These are phyloP conservation scores for Arctia plantaginis DNA, from an alignment of 2,888 invertebrate species.

Conservation along the genomic window DNA sequence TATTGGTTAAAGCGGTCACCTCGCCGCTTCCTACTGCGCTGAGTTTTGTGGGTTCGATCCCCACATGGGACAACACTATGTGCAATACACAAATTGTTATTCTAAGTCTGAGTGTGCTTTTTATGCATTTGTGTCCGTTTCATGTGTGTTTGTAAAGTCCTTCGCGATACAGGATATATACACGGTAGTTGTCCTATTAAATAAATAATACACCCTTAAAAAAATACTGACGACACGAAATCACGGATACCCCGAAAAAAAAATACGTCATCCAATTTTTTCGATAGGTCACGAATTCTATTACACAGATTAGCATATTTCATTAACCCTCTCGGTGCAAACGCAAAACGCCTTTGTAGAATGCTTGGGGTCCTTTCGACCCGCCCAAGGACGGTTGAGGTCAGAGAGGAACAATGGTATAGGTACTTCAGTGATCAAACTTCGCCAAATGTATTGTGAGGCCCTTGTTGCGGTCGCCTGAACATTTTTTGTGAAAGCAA, in stretches of 20 bases:
- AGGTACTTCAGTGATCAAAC: slow-evolving; percentile 46
- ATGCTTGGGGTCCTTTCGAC: slow-evolving; percentile 36
- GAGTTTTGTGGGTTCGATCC: too few relatives aligned
- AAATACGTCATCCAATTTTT: slow-evolving; percentile 19
- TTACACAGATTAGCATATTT: slow-evolving; percentile 62
- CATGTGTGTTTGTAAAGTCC: too few relatives aligned
- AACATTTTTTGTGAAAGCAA: slow-evolving; percentile 15
- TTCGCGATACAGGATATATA: too few relatives aligned
- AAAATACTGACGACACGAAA: too few relatives aligned
- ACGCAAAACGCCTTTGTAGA: slow-evolving; percentile 53
- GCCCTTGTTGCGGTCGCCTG: slow-evolving; percentile 10
- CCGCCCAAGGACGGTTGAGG: slow-evolving; percentile 29
- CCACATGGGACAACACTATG: too few relatives aligned
- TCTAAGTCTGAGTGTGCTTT: too few relatives aligned
- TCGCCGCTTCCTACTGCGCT: too few relatives aligned
- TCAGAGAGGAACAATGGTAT: slow-evolving; percentile 31
- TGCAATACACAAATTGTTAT: too few relatives aligned
- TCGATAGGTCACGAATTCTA: slow-evolving; percentile 62
- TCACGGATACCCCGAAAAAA: neutral
- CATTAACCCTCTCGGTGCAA: slow-evolving; percentile 56
- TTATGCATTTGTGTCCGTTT: too few relatives aligned
- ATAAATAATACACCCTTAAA: too few relatives aligned
- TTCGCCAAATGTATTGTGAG: slow-evolving; percentile 35
- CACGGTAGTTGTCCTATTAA: too few relatives aligned
- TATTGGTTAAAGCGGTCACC: too few relatives aligned